A percentile compares a stretch with the other conserved stretches of the same genome.
phyloP scores from a whole-genome alignment of 2,113 vertebrate species.

The Panurus biarmicus region DNA sequence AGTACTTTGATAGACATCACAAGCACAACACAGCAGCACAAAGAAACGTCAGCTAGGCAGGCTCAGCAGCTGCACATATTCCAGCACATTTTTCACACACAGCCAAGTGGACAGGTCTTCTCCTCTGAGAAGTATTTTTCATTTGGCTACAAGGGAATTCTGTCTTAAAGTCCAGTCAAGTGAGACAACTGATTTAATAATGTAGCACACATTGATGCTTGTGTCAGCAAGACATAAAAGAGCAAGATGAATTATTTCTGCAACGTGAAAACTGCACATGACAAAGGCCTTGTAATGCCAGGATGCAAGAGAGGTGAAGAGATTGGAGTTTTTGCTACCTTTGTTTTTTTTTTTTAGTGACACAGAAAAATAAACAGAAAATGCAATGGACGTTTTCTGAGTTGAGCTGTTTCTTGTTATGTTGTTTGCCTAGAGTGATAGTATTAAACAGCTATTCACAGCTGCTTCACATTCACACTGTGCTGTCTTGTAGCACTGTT shows the following conservation, averaged over 20 bases:
- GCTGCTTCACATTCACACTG: not conserved
- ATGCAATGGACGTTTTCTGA: not conserved
- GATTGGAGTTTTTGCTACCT: not conserved
- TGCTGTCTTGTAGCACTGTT: not conserved
- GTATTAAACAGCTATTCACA: not conserved
- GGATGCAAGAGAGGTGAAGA: not conserved
- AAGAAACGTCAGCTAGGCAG: not conserved
- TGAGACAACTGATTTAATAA: slow-evolving; percentile 29
- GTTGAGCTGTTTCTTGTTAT: not conserved
- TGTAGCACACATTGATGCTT: not conserved
- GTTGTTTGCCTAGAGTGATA: not conserved
- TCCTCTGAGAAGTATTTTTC: slow-evolving; percentile 9
- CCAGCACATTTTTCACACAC: not conserved
- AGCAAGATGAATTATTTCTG: slow-evolving; percentile 6
- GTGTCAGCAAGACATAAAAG: not conserved
- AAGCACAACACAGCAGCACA: not conserved
- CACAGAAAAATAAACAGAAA: slow-evolving; percentile 12
- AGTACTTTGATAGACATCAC: not conserved
- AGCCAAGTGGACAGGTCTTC: not conserved
- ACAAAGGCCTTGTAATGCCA: not conserved
- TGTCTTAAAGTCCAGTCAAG: not conserved
- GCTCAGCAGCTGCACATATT: not conserved
- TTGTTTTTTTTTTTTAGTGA: not conserved
- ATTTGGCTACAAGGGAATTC: not conserved
- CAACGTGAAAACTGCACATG: not conserved